These are phyloP conservation scores for Drosophila rufa DNA, from an alignment of 1,140 invertebrate genomes.

Conservation along the genomic window DNA sequence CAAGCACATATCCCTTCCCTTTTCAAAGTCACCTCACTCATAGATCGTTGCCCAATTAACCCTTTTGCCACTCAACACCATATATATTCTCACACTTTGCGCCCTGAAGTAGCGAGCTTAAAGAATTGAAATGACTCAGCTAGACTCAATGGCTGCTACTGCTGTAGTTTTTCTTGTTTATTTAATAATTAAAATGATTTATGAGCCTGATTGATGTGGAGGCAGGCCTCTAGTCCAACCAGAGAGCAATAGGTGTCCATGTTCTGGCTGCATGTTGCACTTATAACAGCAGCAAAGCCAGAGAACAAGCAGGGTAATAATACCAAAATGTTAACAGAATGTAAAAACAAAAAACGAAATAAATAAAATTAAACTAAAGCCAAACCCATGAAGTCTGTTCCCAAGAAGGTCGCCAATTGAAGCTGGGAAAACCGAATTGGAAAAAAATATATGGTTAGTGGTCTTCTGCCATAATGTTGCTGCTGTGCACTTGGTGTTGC, in stretches of 20 bases:
- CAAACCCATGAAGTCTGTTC: slow-evolving; percentile 50
- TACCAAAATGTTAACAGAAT: slow-evolving; percentile 43
- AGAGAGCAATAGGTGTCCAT: slow-evolving; percentile 53
- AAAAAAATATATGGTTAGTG: slow-evolving; percentile 24
- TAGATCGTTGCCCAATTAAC: slow-evolving; percentile 63
- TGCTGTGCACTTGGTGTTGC: slow-evolving; percentile 30
- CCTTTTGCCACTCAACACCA: slow-evolving; percentile 54
- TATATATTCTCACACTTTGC: slow-evolving; percentile 61
- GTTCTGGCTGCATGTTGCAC: slow-evolving; percentile 56
- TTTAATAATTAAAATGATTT: slow-evolving; percentile 84
- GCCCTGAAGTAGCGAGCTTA: slow-evolving; percentile 11
- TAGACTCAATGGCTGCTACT: background rate
- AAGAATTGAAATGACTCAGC: slow-evolving; percentile 38
- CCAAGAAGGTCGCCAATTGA: slow-evolving; percentile 67
- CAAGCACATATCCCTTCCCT: slow-evolving; percentile 8
- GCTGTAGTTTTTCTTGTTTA: slow-evolving; percentile 46
- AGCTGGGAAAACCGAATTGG: slow-evolving; percentile 45
- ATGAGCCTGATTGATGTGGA: slow-evolving; percentile 76
- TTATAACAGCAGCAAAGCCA: slow-evolving; percentile 42
- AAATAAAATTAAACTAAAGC: slow-evolving; percentile 19
- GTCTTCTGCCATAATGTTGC: slow-evolving; percentile 64
- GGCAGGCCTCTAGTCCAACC: slow-evolving; percentile 36
- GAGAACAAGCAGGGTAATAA: slow-evolving; percentile 30
- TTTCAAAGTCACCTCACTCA: slow-evolving; percentile 25
- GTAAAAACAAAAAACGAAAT: background rate